Evolutionary conservation across 2,797 vertebrate genomes (phyloP).

Genomic region (Scomberomorus guttatus): DNA sequence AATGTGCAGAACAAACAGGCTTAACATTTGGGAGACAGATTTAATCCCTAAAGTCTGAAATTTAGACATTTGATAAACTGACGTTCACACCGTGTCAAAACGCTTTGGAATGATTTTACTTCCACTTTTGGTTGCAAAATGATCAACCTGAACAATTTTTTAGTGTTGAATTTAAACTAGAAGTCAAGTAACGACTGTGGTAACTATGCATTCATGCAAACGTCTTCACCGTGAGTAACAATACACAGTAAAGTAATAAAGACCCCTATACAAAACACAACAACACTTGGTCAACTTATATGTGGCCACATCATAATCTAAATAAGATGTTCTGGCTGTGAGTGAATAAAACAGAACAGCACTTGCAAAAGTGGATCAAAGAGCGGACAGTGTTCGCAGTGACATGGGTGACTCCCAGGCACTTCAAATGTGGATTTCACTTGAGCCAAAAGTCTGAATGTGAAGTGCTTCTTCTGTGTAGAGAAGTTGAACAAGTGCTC

Average conservation of each 20-base stretch:
- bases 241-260: conserved; percentile 50
- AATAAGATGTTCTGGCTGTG: conserved; percentile 14
- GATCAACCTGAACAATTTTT: conserved; percentile 28
- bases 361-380: conserved; percentile 23
- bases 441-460: conserved; percentile 40
- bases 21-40: conserved; percentile 10
- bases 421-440: conserved; percentile 51
- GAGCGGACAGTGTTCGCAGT: conserved; percentile 5
- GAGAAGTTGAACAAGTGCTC: conserved; percentile 66
- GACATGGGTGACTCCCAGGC: conserved; percentile 18
- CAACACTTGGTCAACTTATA: conserved; percentile 41
- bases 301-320: conserved; percentile 33
- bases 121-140: conserved; percentile 28
- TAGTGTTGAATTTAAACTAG: conserved; percentile 35
- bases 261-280: conserved; percentile 43
- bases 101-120: conserved; percentile 20
- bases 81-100: conserved; percentile 21
- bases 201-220: conserved; percentile 40
- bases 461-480: conserved; percentile 66
- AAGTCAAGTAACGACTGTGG: conserved; percentile 51
- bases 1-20: conserved; percentile 42
- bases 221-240: conserved; percentile 48
- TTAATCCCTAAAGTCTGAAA: conserved; percentile 27
- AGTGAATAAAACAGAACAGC: conserved; percentile 30
- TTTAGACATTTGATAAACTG: conserved; percentile 14